Evolutionary conservation across 2,888 invertebrate genomes (phyloP), one percentile per base, ranked within the genome.

Genomic region (Notocelia uddmanniana): DNA sequence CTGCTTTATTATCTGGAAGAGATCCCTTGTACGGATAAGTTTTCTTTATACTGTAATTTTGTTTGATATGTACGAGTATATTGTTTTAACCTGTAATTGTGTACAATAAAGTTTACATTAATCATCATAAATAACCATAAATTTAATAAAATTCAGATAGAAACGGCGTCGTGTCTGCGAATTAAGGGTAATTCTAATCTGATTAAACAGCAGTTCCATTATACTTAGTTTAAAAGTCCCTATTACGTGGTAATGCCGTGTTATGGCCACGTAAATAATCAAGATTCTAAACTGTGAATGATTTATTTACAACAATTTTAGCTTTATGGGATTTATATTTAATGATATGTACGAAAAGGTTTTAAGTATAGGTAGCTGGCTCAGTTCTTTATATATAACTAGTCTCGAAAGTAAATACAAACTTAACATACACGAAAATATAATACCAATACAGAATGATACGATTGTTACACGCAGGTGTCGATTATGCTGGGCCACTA

Each of bases 281-380:
- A 1, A 60, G 60, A 60, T 45, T 41, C 13, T 60, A 60, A 60
- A 60, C 60, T 60, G 58, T 58, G 60, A 60, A 60, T 60, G 41
- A 60, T n/a, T 60, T 45, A 26, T 18, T 45, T 23, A 31, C 23
- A 45, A n/a, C 23, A 60, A 60, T 23, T 60, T 60, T 45, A 45
- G 23, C 21, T 45, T 60, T 23, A n/a, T 60, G 9, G 59, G 9
- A n/a, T 23, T 41, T 41, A 41, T 23, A 59, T 59, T 41, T 23
- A 45, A n/a, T 23, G 59, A 21, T 59, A 41, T 3, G 19, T 15
- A 23, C 41, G 15, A 23, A 23, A 23, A 1, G 6, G 6, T 45
- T 45, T 45, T n/a, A 45, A 45, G 8, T n/a, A n/a, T 45, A 57
- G 31, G 10, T 18, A 5, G 55, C 15, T 1, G 6, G 15, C n/a